Evolutionary conservation across 2,888 invertebrate genomes (phyloP), one percentile per base, ranked within the genome.

Genomic region (Chrysolina americana): DNA sequence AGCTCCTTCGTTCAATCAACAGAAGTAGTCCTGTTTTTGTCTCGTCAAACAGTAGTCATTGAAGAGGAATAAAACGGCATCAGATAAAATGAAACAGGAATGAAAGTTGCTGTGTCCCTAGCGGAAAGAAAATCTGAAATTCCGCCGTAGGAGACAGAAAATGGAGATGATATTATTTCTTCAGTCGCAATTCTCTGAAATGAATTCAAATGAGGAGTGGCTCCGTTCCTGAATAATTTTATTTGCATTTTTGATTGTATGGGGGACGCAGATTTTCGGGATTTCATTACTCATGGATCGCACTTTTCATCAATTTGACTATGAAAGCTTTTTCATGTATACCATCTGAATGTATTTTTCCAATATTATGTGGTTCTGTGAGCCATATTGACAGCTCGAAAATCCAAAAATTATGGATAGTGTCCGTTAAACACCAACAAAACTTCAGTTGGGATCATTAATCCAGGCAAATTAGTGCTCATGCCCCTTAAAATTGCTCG

Each of bases 1-100:
- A 15, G 63, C 70, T 63, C 50, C 53, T 68, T 65, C 72, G 64
- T 78, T 74, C 75, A 78, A 78, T 78, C 78, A 78, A 66, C 36
- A 73, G 64, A 65, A 76, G 76, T 78, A 70, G 76, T 66, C 66
- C 65, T 17, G 21, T 59, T 50, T 66, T 48, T 11, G 19, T 50
- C 48, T 66, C 66, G n/a, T 50, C 66, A 47, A 66, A 50, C 53
- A 28, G 59, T 15, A 59, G 28, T 13, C 23, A 59, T 59, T 23
- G 28, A 59, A 15, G 28, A n/a, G 59, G 59, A 28, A 59, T 23
- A 2, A 36, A 28, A 59, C n/a, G 59, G 15, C 28, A 15, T n/a
- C 11, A n/a, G 28, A 59, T 59, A n/a, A n/a, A 59, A 28, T 23
- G 36, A 28, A 59, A 59, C 28, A 23, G 59, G 59, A 13, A n/a